Conservation (phyloP, 2,797 vertebrate genomes). For the Tachyglossus aculeatus region DNA sequence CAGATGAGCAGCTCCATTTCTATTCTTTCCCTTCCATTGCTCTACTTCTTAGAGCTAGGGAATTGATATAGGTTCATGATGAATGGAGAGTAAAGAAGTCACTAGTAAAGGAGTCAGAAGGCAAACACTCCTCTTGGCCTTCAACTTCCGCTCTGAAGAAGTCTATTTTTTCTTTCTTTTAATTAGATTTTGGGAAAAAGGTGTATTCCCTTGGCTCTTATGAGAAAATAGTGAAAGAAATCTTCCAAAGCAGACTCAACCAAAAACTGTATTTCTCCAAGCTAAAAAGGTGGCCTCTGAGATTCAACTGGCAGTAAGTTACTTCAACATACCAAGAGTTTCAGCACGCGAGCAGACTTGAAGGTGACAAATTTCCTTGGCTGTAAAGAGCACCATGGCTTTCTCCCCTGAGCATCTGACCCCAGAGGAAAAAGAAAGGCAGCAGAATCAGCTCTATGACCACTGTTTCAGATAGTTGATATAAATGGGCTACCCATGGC, state of each 20-base stretch:
- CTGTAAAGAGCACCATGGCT: too few relatives aligned
- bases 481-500: too few relatives aligned
- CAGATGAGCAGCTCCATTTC: slow-evolving; percentile 2
- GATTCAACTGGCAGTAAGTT: too few relatives aligned
- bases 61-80: slow-evolving; percentile 7
- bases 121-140: neutral
- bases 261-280: slow-evolving; percentile 1
- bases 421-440: too few relatives aligned
- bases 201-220: neutral
- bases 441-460: too few relatives aligned
- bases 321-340: too few relatives aligned
- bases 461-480: too few relatives aligned
- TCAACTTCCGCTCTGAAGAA: slow-evolving; percentile 9
- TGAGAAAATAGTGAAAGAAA: neutral
- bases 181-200: neutral
- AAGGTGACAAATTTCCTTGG: too few relatives aligned
- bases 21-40: neutral
- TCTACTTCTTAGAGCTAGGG: neutral
- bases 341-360: too few relatives aligned
- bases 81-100: neutral
- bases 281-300: neutral
- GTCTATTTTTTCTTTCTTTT: neutral
- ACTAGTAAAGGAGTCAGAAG: neutral
- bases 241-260: neutral
- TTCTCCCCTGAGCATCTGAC: too few relatives aligned